phyloP scores from a whole-genome alignment of 1,140 invertebrate species.

The Trichoplusia ni region DNA sequence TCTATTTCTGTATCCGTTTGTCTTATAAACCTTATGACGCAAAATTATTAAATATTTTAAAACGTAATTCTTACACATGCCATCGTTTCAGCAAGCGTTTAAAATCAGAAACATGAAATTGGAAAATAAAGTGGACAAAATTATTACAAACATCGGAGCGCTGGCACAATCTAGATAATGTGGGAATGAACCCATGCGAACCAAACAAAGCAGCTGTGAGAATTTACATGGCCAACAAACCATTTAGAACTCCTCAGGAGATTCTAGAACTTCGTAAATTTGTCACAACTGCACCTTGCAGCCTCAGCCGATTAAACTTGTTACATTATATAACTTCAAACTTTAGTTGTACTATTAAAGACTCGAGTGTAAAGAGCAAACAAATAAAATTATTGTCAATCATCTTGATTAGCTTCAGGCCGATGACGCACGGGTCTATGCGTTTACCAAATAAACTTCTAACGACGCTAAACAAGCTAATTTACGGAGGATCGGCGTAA shows the following conservation, averaged over 20 bases:
- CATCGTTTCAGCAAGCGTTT: no score
- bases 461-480: neutral
- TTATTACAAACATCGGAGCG: neutral
- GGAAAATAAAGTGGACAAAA: neutral
- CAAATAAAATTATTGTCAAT: no score
- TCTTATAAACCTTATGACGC: no score
- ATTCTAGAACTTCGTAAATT: neutral
- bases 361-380: no score
- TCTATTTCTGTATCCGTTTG: no score
- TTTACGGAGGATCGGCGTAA: neutral
- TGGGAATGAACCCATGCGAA: conserved; percentile 18
- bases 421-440: neutral
- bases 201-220: neutral
- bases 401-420: neutral
- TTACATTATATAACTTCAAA: no score
- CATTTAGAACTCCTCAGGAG: neutral
- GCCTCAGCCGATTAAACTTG: no score
- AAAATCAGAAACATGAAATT: neutral
- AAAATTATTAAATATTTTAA: no score
- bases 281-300: no score
- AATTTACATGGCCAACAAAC: neutral
- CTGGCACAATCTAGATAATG: conserved; percentile 2
- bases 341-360: no score
- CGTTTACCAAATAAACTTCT: neutral
- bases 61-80: no score